Evolutionary conservation across 2,797 vertebrate species (phyloP), one percentile per base, ranked within the genome.

Genomic region (Trachops cirrhosus): DNA sequence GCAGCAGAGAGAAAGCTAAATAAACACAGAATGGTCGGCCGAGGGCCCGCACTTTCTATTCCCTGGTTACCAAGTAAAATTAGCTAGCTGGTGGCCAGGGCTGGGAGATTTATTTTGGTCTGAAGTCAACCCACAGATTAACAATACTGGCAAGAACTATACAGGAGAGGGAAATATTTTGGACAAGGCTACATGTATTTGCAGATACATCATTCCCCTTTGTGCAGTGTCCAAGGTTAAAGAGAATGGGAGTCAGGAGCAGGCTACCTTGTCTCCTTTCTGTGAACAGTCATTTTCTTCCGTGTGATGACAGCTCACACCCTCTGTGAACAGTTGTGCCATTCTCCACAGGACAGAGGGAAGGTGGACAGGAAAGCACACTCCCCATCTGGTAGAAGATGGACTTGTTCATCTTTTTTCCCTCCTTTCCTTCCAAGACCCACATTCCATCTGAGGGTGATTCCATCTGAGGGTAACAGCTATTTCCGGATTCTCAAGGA

Each of bases 91-190:
- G 90, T 39, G 82, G 86, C 93, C 80, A n/a, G 77, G 32, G 52
- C 89, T 96, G 88, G 96, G 94, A 97, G 96, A 73, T 96, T 95
- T 75, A 4, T 97, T 97, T 97, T 97, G 96, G 84, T 96, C 95
- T 93, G 83, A 90, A 96, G 94, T 96, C 87, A 96, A 95, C 95
- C 6, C 44, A 75, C 48, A 96, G 95, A 93, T 97, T 95, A 98
- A 94, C 83, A 94, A 82, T 96, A 96, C 22, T 74, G 94, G 96
- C 94, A 94, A 94, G 96, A 97, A 86, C 70, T 62, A 57, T 73
- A 87, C 48, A 93, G 89, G 95, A 96, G 92, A 44, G 96, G 74
- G 77, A 89, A 97, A 92, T 84, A 93, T 79, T 96, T 96, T 97
- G 96, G 80, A 52, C 16, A 32, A 95, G 89, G 80, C 95, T 80